Evolutionary conservation across 2,888 invertebrate species (phyloP), one percentile per base, ranked within the genome.

Genomic region (Coleophora deauratella): DNA sequence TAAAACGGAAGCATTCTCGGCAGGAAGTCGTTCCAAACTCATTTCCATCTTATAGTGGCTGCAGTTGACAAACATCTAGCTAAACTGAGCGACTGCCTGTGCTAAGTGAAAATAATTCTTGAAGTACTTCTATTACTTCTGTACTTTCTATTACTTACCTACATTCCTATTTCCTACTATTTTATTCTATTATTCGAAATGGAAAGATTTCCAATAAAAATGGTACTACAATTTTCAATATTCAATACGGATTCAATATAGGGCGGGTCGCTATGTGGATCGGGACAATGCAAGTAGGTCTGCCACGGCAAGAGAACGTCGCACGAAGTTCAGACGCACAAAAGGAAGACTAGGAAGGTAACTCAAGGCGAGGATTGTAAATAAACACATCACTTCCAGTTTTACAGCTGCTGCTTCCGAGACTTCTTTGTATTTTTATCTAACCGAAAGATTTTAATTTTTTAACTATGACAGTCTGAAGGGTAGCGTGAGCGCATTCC

Each of bases 181-280:
- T 36, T 12, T 36, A 9, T 36, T 12, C 21, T 27, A 11, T 15
- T 14, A 10, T 21, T 28, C 30, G 21, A 41, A 41, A 45, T 44
- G 37, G 42, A 32, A 9, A 39, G 49, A 51, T 52, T 55, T 50
- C 44, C 42, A 40, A 40, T 42, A 47, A 42, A 48, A 43, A 47
- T 51, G 47, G 40, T 42, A 50, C 49, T 51, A 57, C 51, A 54
- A 53, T 58, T 57, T 62, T 59, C 60, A 62, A 65, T 62, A 61
- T 62, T 60, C 56, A 44, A 55, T 57, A 57, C 54, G 45, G 54
- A 52, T 55, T 54, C 54, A 55, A 61, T 62, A 62, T 51, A 55
- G 55, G 47, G 47, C 41, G 28, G 40, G 43, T 43, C 37, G 41
- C 27, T 10, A 33, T 33, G 33, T 11, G 36, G 31, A 41, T 36